phyloP scores from a whole-genome alignment of 2,113 vertebrate species.

The Psettodes erumei region DNA sequence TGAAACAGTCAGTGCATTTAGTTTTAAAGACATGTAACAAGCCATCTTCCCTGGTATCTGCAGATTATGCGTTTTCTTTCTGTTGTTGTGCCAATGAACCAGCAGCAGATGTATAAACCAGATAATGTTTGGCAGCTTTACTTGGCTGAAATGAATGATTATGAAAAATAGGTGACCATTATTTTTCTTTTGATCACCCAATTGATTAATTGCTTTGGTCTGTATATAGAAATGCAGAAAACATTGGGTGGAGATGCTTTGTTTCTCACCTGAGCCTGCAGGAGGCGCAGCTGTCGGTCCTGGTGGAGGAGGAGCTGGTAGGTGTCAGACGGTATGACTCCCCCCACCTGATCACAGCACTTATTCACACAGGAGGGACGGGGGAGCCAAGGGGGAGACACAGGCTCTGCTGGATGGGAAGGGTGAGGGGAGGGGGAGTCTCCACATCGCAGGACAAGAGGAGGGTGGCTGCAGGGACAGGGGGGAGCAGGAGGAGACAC shows the following conservation, averaged over 20 bases:
- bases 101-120: no score
- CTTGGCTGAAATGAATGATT: no score
- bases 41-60: no score
- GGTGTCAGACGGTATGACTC: slow-evolving; percentile 85
- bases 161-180: no score
- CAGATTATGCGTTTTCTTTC: no score
- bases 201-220: no score
- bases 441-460: neutral
- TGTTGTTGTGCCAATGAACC: no score
- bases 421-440: slow-evolving; percentile 29
- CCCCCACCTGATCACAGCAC: slow-evolving; percentile 76
- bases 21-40: no score
- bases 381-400: slow-evolving; percentile 64
- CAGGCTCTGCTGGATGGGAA: slow-evolving; percentile 51
- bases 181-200: no score
- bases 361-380: slow-evolving; percentile 53
- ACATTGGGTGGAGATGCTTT: no score
- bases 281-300: slow-evolving; percentile 91
- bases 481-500: slow-evolving; percentile 6
- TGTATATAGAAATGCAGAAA: no score
- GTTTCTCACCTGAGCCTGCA: slow-evolving; percentile 88
- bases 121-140: no score
- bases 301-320: slow-evolving; percentile 90
- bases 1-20: neutral
- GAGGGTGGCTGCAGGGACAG: slow-evolving; percentile 20